phyloP scores from a whole-genome alignment of 2,888 invertebrate species.

The Agrilus biguttatus region DNA sequence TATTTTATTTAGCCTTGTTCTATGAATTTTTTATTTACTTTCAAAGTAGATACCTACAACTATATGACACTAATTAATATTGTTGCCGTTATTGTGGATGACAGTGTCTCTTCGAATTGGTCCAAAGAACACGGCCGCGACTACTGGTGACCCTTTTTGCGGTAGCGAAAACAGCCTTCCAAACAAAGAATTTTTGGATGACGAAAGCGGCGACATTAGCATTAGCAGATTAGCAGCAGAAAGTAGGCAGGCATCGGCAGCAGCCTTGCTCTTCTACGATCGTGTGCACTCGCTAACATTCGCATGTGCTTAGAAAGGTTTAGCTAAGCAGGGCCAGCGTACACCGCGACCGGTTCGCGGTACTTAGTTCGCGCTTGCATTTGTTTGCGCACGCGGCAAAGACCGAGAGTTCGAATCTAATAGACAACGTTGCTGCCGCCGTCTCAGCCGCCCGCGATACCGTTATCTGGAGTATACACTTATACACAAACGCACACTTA shows the following conservation, averaged over 20 bases:
- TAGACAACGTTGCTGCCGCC: slow-evolving; percentile 4
- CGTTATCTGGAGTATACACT: slow-evolving; percentile 6
- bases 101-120: too few species aligned
- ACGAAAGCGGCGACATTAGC: too few species aligned
- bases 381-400: slow-evolving; percentile 9
- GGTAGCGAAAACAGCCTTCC: slow-evolving; percentile 9
- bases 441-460: slow-evolving; percentile 8
- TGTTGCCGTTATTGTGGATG: too few species aligned
- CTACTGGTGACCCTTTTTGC: too few species aligned
- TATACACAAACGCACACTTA: too few species aligned
- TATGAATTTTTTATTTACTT: too few species aligned
- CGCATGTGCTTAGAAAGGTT: slow-evolving; percentile 23
- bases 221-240: too few species aligned
- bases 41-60: too few species aligned
- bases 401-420: slow-evolving; percentile 12
- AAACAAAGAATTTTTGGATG: slow-evolving; percentile 20
- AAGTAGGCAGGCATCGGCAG: slow-evolving; percentile 7
- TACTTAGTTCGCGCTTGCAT: slow-evolving; percentile 8
- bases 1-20: too few species aligned
- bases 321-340: slow-evolving; percentile 20
- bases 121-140: too few species aligned
- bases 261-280: slow-evolving; percentile 20
- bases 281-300: slow-evolving; percentile 20
- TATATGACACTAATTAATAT: too few species aligned
- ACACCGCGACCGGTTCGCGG: slow-evolving; percentile 6